A percentile compares a stretch with the other conserved stretches of the same genome.
phyloP scores from a whole-genome alignment of 2,888 invertebrate genomes.

The Ctenicera cuprea region DNA sequence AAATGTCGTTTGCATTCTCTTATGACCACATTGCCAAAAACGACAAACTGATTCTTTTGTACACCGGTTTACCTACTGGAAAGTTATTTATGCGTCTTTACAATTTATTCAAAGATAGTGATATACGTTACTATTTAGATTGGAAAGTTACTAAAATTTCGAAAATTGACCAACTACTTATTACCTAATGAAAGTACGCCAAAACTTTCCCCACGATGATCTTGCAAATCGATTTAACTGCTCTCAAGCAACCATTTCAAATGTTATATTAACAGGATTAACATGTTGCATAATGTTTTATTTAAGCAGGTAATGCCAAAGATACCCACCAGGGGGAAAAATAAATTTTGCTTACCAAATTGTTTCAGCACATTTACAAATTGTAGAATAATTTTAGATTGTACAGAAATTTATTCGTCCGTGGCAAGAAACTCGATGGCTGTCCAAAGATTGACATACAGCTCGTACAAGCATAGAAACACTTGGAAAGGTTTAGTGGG shows the following conservation, averaged over 20 bases:
- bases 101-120: slow-evolving; percentile 21
- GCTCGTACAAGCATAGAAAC: slow-evolving; percentile 59
- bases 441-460: slow-evolving; percentile 53
- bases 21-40: slow-evolving; percentile 51
- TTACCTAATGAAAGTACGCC: slow-evolving; percentile 54
- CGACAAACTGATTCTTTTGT: slow-evolving; percentile 44
- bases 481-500: slow-evolving; percentile 60
- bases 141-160: slow-evolving; percentile 47
- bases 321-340: slow-evolving; percentile 53
- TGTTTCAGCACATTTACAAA: slow-evolving; percentile 55
- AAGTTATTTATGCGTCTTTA: slow-evolving; percentile 42
- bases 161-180: slow-evolving; percentile 51
- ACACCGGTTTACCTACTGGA: slow-evolving; percentile 53
- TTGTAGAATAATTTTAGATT: slow-evolving; percentile 58
- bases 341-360: slow-evolving; percentile 54
- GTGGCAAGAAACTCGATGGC: slow-evolving; percentile 54
- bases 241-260: slow-evolving; percentile 41
- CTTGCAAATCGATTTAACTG: slow-evolving; percentile 52
- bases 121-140: slow-evolving; percentile 47
- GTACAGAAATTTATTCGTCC: slow-evolving; percentile 52
- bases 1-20: slow-evolving; percentile 41
- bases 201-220: slow-evolving; percentile 54
- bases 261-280: slow-evolving; percentile 44
- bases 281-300: slow-evolving; percentile 55
- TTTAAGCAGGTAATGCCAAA: slow-evolving; percentile 55